Percentiles rank a stretch among this genome's conserved stretches.
Evolutionary conservation across 1,140 invertebrate species (phyloP).

Genomic region (Penaeus indicus): DNA sequence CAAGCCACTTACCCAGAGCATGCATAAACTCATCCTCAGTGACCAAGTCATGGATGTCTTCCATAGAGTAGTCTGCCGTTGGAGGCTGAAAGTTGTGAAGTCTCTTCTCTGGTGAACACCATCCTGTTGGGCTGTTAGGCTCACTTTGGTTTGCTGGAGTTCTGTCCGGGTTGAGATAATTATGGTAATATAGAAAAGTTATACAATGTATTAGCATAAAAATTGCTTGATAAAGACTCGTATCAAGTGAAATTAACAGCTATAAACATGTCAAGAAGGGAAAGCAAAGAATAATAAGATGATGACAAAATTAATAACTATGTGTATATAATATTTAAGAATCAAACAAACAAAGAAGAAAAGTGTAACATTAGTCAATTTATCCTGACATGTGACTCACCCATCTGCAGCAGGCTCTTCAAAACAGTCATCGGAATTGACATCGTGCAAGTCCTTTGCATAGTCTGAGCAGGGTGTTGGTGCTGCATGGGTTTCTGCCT

Average conservation of each 20-base stretch:
- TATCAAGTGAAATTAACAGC: no score
- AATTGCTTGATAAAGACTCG: no score
- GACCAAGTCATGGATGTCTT: constrained; percentile 54
- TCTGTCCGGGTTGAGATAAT: no score
- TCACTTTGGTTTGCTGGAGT: not conserved
- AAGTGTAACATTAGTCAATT: no score
- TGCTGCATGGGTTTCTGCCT: not conserved
- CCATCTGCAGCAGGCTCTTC: constrained; percentile 9
- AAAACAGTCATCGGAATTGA: constrained; percentile 25
- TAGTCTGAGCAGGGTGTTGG: constrained; percentile 21
- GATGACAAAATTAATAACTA: no score
- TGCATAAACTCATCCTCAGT: constrained; percentile 62
- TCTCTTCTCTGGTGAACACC: constrained; percentile 53
- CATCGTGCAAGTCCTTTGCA: constrained; percentile 2
- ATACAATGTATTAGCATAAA: no score
- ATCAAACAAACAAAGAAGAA: no score
- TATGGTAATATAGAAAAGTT: no score
- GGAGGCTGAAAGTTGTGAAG: constrained; percentile 54
- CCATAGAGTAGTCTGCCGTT: constrained; percentile 49
- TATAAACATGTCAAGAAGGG: no score
- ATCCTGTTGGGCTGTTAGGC: not conserved
- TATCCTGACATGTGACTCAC: not conserved
- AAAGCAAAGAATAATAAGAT: no score
- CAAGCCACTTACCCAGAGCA: constrained; percentile 35
- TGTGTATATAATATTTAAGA: no score